Conservation (phyloP, 2,113 vertebrate species). For the Noturus placidus region DNA sequence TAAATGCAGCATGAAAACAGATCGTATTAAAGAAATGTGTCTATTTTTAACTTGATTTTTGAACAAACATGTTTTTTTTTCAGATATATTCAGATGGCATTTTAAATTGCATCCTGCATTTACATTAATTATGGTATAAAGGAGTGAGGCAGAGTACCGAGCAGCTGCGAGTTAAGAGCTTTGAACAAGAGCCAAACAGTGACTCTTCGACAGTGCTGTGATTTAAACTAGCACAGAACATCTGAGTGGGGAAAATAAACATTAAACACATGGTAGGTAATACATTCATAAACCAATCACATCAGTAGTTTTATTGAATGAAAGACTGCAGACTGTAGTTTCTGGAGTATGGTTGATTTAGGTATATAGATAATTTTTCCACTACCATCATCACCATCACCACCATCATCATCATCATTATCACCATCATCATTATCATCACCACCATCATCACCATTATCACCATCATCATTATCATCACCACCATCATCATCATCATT, state of each 20-base stretch:
- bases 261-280: background rate
- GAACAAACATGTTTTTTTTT: background rate
- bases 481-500: slow-evolving; percentile 20
- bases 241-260: background rate
- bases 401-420: slow-evolving; percentile 9
- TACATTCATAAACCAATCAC: background rate
- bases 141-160: background rate
- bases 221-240: background rate
- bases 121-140: background rate
- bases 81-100: background rate
- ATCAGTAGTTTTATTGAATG: background rate
- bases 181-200: background rate
- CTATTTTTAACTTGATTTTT: background rate
- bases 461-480: slow-evolving; percentile 6
- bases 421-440: slow-evolving; percentile 8
- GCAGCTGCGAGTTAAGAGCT: background rate
- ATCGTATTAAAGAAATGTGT: background rate
- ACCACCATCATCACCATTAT: too few species aligned
- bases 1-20: background rate
- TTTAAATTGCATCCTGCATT: background rate
- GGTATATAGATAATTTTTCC: background rate
- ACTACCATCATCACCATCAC: background rate
- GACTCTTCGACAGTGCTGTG: background rate
- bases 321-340: background rate
- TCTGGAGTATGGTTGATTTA: background rate